These are phyloP conservation scores for Trematomus bernacchii DNA, from an alignment of 2,797 vertebrate species.

Conservation along the genomic window DNA sequence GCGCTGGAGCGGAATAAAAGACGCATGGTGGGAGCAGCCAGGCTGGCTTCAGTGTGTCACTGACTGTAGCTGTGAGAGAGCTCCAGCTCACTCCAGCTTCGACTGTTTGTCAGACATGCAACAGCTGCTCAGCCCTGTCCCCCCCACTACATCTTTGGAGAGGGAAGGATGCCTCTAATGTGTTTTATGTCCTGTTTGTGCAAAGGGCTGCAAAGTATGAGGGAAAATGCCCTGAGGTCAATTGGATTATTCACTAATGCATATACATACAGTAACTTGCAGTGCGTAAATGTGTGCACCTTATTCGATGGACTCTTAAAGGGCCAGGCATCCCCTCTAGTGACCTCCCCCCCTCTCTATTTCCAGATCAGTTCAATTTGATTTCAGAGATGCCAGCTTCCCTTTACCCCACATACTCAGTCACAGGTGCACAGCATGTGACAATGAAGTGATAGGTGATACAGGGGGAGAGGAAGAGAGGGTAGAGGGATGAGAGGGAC, in stretches of 20 bases:
- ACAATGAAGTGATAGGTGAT: conserved; percentile 66
- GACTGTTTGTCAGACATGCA: conserved; percentile 59
- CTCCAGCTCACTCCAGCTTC: conserved; percentile 41
- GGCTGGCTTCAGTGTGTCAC: conserved; percentile 63
- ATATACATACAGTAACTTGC: conserved; percentile 45
- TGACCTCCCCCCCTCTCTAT: conserved; percentile 54
- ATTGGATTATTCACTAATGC: conserved; percentile 37
- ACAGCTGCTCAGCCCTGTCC: conserved; percentile 64
- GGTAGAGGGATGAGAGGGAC: conserved; percentile 61
- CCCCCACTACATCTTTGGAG: conserved; percentile 12
- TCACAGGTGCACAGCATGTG: conserved; percentile 60
- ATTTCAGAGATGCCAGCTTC: conserved; percentile 62
- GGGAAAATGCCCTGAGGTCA: conserved; percentile 23
- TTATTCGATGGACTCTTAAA: conserved; percentile 69
- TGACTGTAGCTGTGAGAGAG: conserved; percentile 55
- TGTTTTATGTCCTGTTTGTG: conserved; percentile 27
- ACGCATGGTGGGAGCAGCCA: conserved; percentile 75
- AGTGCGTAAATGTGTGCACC: conserved; percentile 65
- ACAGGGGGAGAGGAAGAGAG: conserved; percentile 42
- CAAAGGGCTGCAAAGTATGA: conserved; percentile 16
- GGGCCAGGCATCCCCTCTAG: conserved; percentile 48
- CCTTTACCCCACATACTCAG: conserved; percentile 64
- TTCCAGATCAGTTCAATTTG: conserved; percentile 75
- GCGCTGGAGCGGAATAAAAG: conserved; percentile 81
- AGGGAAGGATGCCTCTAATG: conserved; percentile 25